Evolutionary conservation across 2,113 vertebrate genomes (phyloP), one percentile per base, ranked within the genome.

Genomic region (Nothoprocta perdicaria): DNA sequence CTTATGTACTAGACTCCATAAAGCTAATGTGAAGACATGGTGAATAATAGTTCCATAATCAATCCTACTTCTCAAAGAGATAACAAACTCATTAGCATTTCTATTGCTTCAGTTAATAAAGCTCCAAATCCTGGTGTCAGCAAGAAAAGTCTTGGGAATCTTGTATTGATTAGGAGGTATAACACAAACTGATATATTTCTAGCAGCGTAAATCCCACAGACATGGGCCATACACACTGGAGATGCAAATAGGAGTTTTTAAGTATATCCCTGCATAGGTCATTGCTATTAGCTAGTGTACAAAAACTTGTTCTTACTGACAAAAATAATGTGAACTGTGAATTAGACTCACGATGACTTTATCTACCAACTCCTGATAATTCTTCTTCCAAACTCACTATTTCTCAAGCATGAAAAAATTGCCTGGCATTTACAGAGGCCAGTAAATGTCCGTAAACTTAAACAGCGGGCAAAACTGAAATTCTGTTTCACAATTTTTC

Each of bases 71-170:
- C 67, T 89, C 67, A 79, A 41, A 86, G 45, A 83, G 85, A 60
- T 45, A 67, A 83, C 78, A 73, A 88, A 63, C 45, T 90, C 78
- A 90, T 94, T 84, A 92, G 60, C 41, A 91, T 96, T 96, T 93
- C 89, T 52, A 14, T 43, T 90, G 83, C 45, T 45, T 89, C 73
- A 26, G n/a, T 8, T 82, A 91, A 76, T 22, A 68, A 96, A 96
- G 93, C 72, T 48, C 63, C 43, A 66, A 60, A 92, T 89, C 69
- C 79, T 80, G 43, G 11, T 3, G 29, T 48, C 69, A 93, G 75
- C 55, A 62, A 58, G 71, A 84, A 95, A 88, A 63, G 29, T 35
- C 58, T 77, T 17, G 8, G 66, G 80, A 71, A 89, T 43, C 27
- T 81, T 48, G 88, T 75, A 94, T 76, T 84, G 91, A 91, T 90